Conservation (phyloP, 2,888 invertebrate genomes). For the Limnephilus auricula region DNA sequence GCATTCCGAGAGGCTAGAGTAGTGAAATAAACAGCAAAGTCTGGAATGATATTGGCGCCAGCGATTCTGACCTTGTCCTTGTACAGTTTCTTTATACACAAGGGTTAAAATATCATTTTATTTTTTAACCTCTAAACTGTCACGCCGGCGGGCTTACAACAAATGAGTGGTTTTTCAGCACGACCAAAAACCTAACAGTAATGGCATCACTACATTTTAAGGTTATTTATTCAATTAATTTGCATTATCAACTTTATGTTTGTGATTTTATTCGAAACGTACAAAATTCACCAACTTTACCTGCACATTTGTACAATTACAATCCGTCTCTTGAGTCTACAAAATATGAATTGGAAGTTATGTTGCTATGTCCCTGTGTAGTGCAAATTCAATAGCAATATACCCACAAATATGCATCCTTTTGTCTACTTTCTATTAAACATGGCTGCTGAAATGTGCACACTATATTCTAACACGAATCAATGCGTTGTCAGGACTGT, state of each 20-base stretch:
- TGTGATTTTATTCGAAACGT: neutral
- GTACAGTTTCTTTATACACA: too few species aligned
- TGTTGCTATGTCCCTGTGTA: neutral
- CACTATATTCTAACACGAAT: neutral
- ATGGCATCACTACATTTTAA: neutral
- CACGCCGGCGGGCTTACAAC: too few species aligned
- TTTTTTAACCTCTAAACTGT: too few species aligned
- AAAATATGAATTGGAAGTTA: neutral
- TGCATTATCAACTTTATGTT: neutral
- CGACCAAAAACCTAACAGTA: neutral
- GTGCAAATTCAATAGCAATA: neutral
- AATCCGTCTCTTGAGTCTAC: constrained; percentile 23
- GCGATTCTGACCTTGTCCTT: too few species aligned
- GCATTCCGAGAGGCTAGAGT: too few species aligned
- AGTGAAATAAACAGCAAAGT: too few species aligned
- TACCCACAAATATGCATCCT: neutral
- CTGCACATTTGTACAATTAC: constrained; percentile 47
- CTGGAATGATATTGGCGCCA: too few species aligned
- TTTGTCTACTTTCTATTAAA: neutral
- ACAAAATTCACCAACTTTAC: neutral
- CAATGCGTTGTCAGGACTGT: neutral
- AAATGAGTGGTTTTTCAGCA: too few species aligned
- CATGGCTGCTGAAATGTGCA: neutral
- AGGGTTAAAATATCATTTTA: too few species aligned
- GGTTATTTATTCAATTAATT: neutral